Percentiles rank a stretch among this genome's conserved stretches.
These are phyloP conservation scores for Xyliphius kryptos DNA, from an alignment of 2,113 vertebrate species.

Conservation along the genomic window DNA sequence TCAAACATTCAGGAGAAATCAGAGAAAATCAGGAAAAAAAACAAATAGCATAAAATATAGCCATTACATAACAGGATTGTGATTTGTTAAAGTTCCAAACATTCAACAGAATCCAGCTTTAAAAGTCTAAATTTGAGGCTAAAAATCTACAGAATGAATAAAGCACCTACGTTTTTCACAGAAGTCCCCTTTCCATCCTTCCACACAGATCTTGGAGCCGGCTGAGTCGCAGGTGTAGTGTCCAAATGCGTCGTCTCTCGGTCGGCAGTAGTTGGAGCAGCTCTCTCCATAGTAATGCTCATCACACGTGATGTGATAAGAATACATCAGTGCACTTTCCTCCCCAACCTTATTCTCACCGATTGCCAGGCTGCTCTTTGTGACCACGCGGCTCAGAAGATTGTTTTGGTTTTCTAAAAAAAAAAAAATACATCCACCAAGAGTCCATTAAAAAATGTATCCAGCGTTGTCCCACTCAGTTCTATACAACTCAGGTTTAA, in stretches of 20 bases:
- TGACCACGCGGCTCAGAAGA: constrained; percentile 78
- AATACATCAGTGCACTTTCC: constrained; percentile 78
- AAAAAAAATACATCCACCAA: background rate
- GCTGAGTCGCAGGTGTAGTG: constrained; percentile 85
- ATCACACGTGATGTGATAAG: constrained; percentile 92
- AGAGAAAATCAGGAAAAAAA: no score
- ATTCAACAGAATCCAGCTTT: no score
- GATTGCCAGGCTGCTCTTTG: constrained; percentile 75
- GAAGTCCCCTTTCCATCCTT: constrained; percentile 88
- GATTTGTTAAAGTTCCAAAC: no score
- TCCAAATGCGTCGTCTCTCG: constrained; percentile 85
- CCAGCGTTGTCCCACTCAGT: no score
- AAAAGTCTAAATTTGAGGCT: no score
- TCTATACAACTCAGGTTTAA: no score
- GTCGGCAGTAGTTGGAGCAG: constrained; percentile 87
- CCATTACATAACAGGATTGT: no score
- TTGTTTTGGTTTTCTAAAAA: constrained; percentile 35
- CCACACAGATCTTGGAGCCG: constrained; percentile 78
- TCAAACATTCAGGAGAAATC: no score
- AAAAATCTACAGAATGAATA: background rate
- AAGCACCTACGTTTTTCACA: constrained; percentile 85
- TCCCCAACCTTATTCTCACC: constrained; percentile 62
- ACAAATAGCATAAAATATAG: no score
- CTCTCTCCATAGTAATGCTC: constrained; percentile 93
- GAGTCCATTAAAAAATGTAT: no score